Evolutionary conservation across 1,140 invertebrate species (phyloP).

Genomic region (Notospermus geniculatus): DNA sequence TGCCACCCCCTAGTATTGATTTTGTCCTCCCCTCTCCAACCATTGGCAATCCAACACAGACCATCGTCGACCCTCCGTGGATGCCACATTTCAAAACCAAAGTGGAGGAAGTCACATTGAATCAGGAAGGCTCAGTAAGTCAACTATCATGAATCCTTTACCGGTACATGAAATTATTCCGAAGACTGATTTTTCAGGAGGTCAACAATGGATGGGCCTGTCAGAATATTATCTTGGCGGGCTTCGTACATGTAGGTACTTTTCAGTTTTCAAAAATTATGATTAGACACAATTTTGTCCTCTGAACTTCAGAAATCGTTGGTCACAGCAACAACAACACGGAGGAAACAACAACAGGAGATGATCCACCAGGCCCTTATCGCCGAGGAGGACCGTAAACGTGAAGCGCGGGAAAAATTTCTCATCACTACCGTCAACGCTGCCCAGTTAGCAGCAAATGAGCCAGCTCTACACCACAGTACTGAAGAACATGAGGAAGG

Average conservation of each 20-base stretch:
- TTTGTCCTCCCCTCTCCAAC: slow-evolving; percentile 98
- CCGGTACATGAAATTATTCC: too few relatives aligned
- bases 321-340: slow-evolving; percentile 96
- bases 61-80: slow-evolving; percentile 97
- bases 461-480: slow-evolving; percentile 81
- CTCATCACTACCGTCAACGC: slow-evolving; percentile 95
- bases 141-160: too few relatives aligned
- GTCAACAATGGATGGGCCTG: neutral
- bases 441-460: slow-evolving; percentile 81
- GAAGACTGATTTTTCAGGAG: neutral
- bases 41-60: slow-evolving; percentile 68
- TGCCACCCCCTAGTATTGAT: slow-evolving; percentile 96
- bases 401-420: slow-evolving; percentile 92
- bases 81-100: slow-evolving; percentile 95
- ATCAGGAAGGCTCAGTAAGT: slow-evolving; percentile 93
- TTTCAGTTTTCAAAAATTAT: slow-evolving; percentile 7
- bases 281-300: slow-evolving; percentile 1
- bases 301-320: slow-evolving; percentile 71
- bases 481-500: slow-evolving; percentile 55
- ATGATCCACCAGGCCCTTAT: slow-evolving; percentile 91
- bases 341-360: slow-evolving; percentile 98
- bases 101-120: slow-evolving; percentile 98
- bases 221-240: too few relatives aligned
- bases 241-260: neutral
- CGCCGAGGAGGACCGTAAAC: slow-evolving; percentile 92